A percentile compares a stretch with the other conserved stretches of the same genome.
Conservation (phyloP, 2,113 vertebrate species). For the Triplophysa tibetana region DNA sequence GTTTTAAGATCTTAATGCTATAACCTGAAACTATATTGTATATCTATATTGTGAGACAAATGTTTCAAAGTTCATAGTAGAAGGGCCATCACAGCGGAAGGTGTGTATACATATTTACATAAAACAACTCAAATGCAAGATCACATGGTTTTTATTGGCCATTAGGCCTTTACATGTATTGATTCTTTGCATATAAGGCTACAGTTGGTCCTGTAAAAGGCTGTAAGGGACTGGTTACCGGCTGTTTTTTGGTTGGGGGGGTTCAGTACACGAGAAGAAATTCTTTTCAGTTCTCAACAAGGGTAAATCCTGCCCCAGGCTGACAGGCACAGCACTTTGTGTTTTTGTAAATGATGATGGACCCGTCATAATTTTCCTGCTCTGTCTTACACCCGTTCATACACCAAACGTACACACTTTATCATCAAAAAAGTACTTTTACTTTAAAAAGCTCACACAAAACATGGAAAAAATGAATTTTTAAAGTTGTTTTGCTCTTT, state of each 20-base stretch:
- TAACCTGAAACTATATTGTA: no score
- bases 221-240: not conserved
- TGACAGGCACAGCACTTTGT: conserved; percentile 5
- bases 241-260: not conserved
- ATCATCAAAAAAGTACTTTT: not conserved
- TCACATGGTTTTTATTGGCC: no score
- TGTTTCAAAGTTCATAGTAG: no score
- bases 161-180: not conserved
- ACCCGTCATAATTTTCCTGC: not conserved
- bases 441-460: not conserved
- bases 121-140: no score
- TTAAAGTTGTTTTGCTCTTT: not conserved
- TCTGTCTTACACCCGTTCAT: not conserved
- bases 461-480: not conserved
- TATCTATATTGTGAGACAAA: no score
- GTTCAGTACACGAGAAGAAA: not conserved
- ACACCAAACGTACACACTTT: not conserved
- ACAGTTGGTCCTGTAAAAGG: not conserved
- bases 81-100: no score
- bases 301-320: not conserved
- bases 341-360: conserved; percentile 32
- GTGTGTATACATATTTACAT: no score
- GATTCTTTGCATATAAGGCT: conserved; percentile 4
- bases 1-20: no score
- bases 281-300: conserved; percentile 4